phyloP scores from a whole-genome alignment of 2,888 invertebrate species.

The Ypsolopha sequella region DNA sequence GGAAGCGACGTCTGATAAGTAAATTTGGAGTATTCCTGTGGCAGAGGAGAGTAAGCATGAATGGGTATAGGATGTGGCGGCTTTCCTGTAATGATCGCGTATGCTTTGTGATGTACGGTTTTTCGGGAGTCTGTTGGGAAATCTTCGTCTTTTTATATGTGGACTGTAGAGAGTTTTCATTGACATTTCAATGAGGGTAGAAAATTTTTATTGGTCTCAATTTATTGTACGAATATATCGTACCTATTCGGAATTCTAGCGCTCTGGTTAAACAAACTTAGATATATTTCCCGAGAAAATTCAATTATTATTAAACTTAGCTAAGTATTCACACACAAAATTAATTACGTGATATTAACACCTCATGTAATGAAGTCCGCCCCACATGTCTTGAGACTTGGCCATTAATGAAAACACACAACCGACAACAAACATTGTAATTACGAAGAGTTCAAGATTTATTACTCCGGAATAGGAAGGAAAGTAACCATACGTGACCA shows the following conservation, averaged over 20 bases:
- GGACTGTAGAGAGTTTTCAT: no score
- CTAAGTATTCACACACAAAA: no score
- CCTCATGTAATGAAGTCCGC: not conserved
- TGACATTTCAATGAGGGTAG: no score
- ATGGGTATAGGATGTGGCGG: conserved; percentile 41
- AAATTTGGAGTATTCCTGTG: conserved; percentile 35
- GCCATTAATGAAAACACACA: conserved; percentile 64
- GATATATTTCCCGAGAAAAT: no score
- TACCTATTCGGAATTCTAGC: no score
- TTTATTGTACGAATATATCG: no score
- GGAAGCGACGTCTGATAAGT: conserved; percentile 41
- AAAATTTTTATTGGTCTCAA: no score
- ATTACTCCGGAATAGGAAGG: conserved; percentile 58
- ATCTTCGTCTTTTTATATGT: not conserved
- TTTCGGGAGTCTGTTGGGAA: not conserved
- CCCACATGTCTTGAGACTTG: conserved; percentile 23
- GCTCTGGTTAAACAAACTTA: no score
- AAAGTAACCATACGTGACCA: conserved; percentile 60
- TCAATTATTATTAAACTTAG: no score
- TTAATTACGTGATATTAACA: not conserved
- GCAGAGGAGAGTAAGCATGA: conserved; percentile 41
- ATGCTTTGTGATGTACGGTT: conserved; percentile 8
- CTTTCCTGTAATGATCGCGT: conserved; percentile 45
- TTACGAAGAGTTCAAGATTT: conserved; percentile 67
- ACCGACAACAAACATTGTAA: conserved; percentile 66